A percentile compares a stretch with the other conserved stretches of the same genome.
phyloP scores from a whole-genome alignment of 2,113 vertebrate species.

The Calcarius ornatus region DNA sequence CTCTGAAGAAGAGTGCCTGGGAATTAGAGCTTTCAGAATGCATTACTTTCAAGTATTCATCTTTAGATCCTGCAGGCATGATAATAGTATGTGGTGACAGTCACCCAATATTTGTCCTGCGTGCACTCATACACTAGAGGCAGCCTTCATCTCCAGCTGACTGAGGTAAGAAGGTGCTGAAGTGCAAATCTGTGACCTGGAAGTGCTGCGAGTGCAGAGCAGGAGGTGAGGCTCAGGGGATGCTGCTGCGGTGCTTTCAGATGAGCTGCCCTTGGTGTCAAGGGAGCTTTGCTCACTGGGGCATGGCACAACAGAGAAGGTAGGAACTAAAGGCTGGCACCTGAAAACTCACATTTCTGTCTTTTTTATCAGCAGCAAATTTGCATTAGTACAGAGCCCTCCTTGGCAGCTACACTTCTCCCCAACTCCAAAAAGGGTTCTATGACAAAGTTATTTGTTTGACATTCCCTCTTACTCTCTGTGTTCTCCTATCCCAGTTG shows the following conservation, averaged over 20 bases:
- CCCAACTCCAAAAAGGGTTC: neutral
- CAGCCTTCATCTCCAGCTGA: neutral
- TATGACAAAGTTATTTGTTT: neutral
- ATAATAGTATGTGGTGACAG: neutral
- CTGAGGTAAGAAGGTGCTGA: neutral
- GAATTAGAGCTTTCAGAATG: constrained; percentile 37
- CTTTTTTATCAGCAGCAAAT: neutral
- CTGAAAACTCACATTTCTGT: neutral
- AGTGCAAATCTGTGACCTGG: neutral
- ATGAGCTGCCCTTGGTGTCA: neutral
- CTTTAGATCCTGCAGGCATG: constrained; percentile 2
- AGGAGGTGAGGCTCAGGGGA: neutral
- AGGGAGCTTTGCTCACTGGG: neutral
- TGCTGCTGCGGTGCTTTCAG: neutral
- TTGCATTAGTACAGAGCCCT: neutral
- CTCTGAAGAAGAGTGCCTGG: constrained; percentile 34
- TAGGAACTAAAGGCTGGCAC: neutral
- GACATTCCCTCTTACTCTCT: neutral
- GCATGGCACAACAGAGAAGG: neutral
- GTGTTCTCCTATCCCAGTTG: neutral
- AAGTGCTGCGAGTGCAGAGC: neutral
- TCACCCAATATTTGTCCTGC: neutral
- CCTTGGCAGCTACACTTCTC: rapidly evolving
- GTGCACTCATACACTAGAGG: neutral
- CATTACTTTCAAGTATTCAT: constrained; percentile 25